A percentile compares a stretch with the other conserved stretches of the same genome.
Conservation (phyloP, 2,888 invertebrate species). For the Pollenia griseotomentosa region DNA sequence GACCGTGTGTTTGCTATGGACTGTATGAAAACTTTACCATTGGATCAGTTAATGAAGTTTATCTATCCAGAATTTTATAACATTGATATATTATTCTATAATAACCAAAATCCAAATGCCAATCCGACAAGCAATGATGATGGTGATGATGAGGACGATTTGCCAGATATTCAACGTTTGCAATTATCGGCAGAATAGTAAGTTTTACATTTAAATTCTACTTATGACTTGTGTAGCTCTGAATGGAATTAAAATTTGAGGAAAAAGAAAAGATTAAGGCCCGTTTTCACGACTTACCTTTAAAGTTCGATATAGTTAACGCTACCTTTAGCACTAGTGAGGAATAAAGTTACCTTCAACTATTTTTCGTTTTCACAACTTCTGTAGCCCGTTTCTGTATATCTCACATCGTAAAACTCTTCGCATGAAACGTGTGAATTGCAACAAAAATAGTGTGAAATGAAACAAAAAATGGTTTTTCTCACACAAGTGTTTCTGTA, state of each 20-base stretch:
- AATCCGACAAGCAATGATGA: constrained; percentile 74
- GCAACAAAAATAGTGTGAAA: no score
- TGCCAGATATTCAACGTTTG: constrained; percentile 90
- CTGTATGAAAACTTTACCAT: constrained; percentile 94
- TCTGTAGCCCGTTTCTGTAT: no score
- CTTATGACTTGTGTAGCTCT: background rate
- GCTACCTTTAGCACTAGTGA: no score
- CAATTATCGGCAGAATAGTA: constrained; percentile 93
- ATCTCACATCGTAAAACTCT: no score
- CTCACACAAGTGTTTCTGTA: no score
- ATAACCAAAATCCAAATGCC: constrained; percentile 79
- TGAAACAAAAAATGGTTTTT: no score
- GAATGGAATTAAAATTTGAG: background rate
- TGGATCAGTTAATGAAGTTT: constrained; percentile 90
- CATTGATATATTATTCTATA: constrained; percentile 89
- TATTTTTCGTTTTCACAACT: no score
- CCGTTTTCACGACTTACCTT: no score
- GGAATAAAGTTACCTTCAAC: no score
- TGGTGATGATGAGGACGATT: constrained; percentile 82
- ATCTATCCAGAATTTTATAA: constrained; percentile 97
- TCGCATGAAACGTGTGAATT: no score
- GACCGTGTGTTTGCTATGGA: constrained; percentile 97
- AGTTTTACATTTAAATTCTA: constrained; percentile 71
- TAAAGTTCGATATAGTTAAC: no score
- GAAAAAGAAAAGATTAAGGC: no score